A percentile compares a stretch with the other conserved stretches of the same genome.
Conservation (phyloP, 2,797 vertebrate species). For the Ctenochaetus hawaiiensis region DNA sequence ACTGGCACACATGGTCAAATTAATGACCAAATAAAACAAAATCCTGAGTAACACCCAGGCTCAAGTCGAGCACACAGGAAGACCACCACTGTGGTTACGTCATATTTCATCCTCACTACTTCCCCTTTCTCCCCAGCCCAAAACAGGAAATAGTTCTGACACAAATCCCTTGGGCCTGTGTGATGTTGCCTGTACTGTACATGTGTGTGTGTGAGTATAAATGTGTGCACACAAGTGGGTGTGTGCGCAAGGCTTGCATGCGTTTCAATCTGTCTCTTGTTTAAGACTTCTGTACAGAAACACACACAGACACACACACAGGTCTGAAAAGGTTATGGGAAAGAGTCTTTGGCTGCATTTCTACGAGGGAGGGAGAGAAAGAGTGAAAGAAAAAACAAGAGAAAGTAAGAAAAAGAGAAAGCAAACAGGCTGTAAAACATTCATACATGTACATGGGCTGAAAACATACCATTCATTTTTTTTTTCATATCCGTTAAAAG, state of each 20-base stretch:
- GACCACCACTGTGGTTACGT: slow-evolving; percentile 58
- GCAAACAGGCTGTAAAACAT: slow-evolving; percentile 25
- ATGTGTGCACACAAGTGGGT: slow-evolving; percentile 7
- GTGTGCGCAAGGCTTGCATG: slow-evolving; percentile 32
- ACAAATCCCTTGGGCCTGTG: slow-evolving; percentile 50
- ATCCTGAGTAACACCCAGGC: slow-evolving; percentile 56
- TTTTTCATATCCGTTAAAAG: slow-evolving; percentile 6
- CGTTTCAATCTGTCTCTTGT: slow-evolving; percentile 50
- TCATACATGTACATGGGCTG: slow-evolving; percentile 1
- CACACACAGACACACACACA: slow-evolving; percentile 59
- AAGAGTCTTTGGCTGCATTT: slow-evolving; percentile 62
- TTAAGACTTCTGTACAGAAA: slow-evolving; percentile 57
- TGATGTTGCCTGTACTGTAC: slow-evolving; percentile 51
- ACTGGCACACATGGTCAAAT: slow-evolving; percentile 10
- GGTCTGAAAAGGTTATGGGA: slow-evolving; percentile 74
- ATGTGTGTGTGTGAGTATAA: not conserved
- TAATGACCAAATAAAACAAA: slow-evolving; percentile 37
- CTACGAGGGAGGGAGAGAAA: slow-evolving; percentile 28
- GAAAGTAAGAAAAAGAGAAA: slow-evolving; percentile 11
- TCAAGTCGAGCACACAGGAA: slow-evolving; percentile 64
- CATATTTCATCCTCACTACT: slow-evolving; percentile 66
- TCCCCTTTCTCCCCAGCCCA: slow-evolving; percentile 58
- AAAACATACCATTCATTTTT: slow-evolving; percentile 25
- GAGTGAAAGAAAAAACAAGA: slow-evolving; percentile 38
- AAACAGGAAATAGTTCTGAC: slow-evolving; percentile 77